Conservation (phyloP, 2,113 vertebrate species). For the Clarias magur region DNA sequence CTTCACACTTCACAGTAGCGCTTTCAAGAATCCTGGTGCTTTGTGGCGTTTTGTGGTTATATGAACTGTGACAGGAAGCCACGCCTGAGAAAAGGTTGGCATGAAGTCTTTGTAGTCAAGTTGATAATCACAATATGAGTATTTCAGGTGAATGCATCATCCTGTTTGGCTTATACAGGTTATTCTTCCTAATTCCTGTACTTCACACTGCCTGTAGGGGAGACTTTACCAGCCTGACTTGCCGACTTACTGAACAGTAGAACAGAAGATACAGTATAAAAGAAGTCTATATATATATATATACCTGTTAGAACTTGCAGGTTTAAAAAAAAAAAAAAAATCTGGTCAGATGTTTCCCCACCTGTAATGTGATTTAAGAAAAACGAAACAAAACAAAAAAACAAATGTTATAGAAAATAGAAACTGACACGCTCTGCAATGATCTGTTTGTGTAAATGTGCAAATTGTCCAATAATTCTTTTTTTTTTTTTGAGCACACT, state of each 20-base stretch:
- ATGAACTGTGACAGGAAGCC: background rate
- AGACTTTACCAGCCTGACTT: background rate
- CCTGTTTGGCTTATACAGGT: background rate
- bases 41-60: background rate
- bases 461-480: no score
- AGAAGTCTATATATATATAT: background rate
- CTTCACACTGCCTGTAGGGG: background rate
- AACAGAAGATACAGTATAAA: background rate
- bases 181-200: background rate
- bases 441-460: no score
- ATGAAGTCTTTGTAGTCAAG: background rate
- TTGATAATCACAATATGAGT: background rate
- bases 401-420: background rate
- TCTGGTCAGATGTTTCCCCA: no score
- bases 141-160: background rate
- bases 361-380: background rate
- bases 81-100: background rate
- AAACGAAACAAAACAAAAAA: background rate
- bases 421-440: no score
- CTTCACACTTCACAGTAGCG: background rate
- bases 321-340: background rate
- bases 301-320: background rate
- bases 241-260: background rate
- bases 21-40: background rate
- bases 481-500: no score